phyloP scores from a whole-genome alignment of 2,888 invertebrate genomes.

The Oxycera nigricornis region DNA sequence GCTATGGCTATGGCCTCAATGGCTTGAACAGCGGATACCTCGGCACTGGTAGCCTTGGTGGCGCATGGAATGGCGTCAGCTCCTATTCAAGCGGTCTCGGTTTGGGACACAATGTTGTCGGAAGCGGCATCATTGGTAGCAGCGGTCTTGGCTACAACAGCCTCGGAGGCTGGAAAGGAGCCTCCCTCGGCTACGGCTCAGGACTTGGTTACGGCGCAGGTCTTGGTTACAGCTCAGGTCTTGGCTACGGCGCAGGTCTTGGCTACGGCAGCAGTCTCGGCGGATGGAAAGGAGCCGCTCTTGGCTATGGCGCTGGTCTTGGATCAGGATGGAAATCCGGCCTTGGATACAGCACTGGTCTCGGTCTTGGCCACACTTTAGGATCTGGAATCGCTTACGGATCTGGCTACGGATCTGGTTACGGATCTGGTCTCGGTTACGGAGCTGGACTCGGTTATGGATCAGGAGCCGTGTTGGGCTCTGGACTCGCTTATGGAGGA shows the following conservation, averaged over 20 bases:
- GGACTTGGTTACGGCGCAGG: slow-evolving; percentile 50
- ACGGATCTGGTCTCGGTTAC: slow-evolving; percentile 58
- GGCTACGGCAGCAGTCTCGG: slow-evolving; percentile 52
- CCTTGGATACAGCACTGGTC: slow-evolving; percentile 49
- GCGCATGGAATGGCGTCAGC: slow-evolving; percentile 63
- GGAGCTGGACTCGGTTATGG: slow-evolving; percentile 57
- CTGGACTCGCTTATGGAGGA: slow-evolving; percentile 44
- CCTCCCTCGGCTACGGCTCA: slow-evolving; percentile 54
- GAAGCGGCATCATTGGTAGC: slow-evolving; percentile 53
- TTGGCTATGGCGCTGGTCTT: slow-evolving; percentile 52
- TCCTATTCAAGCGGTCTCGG: slow-evolving; percentile 57
- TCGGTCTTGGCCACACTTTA: slow-evolving; percentile 47
- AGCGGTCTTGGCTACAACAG: slow-evolving; percentile 50
- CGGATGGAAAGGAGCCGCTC: slow-evolving; percentile 54
- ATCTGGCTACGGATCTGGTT: slow-evolving; percentile 51
- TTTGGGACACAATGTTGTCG: slow-evolving; percentile 52
- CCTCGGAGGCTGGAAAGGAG: slow-evolving; percentile 56
- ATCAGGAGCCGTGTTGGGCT: slow-evolving; percentile 3
- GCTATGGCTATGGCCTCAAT: slow-evolving; percentile 80
- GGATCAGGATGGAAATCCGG: slow-evolving; percentile 52
- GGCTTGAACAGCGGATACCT: slow-evolving; percentile 78
- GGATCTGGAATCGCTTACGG: slow-evolving; percentile 26
- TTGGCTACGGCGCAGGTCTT: slow-evolving; percentile 47
- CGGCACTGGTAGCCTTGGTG: slow-evolving; percentile 67
- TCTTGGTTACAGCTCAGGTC: slow-evolving; percentile 49